A percentile compares a stretch with the other conserved stretches of the same genome.
phyloP scores from a whole-genome alignment of 23 tunicate species.

The Clavelina lepadiformis region DNA sequence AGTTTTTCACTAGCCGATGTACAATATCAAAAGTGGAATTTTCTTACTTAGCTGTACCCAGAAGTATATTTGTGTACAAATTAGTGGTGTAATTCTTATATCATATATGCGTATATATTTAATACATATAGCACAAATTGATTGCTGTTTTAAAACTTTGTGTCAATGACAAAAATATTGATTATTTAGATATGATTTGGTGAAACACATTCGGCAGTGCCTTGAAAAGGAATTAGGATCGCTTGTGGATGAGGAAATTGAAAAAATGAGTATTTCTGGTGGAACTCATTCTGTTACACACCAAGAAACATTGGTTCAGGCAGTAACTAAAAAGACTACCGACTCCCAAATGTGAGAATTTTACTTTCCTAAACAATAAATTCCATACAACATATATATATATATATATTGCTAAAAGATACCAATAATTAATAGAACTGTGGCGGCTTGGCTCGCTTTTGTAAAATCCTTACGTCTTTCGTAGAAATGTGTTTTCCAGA shows the following conservation, averaged over 20 bases:
- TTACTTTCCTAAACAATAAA: not conserved
- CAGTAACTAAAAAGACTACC: slow-evolving; percentile 36
- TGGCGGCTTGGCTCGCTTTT: no score
- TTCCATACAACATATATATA: not conserved
- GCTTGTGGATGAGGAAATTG: slow-evolving; percentile 76
- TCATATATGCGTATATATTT: no score
- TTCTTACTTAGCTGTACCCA: no score
- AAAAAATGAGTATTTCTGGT: slow-evolving; percentile 34
- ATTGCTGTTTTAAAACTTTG: no score
- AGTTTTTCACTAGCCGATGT: no score
- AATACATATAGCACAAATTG: no score
- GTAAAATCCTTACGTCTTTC: no score
- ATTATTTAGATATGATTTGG: slow-evolving; percentile 64
- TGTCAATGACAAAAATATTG: no score
- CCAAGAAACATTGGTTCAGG: slow-evolving; percentile 75
- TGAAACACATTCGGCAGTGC: slow-evolving; percentile 41
- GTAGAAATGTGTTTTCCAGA: no score
- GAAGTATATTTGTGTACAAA: no score
- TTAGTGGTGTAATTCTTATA: no score
- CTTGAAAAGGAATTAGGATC: slow-evolving; percentile 57
- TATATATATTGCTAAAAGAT: not conserved
- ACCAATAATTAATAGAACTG: not conserved
- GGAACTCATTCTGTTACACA: slow-evolving; percentile 15
- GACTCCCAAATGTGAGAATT: slow-evolving; percentile 43
- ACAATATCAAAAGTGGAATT: no score